Evolutionary conservation across 2,888 invertebrate species (phyloP).

Genomic region (Torymus texanus): DNA sequence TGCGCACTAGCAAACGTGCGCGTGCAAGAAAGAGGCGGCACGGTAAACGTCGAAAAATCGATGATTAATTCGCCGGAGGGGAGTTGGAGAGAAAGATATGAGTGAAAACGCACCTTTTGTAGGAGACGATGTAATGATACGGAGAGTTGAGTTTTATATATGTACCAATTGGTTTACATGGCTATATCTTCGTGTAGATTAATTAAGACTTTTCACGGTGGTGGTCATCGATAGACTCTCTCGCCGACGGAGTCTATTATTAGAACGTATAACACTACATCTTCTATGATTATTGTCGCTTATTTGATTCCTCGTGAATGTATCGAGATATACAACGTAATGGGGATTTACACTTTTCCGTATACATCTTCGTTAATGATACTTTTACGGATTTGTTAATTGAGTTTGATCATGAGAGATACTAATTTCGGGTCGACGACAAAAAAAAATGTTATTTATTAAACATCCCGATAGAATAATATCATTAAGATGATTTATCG

Average conservation of each 20-base stretch:
- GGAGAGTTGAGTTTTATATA: background rate
- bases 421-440: no score
- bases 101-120: slow-evolving; percentile 24
- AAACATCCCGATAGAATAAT: no score
- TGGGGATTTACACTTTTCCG: slow-evolving; percentile 19
- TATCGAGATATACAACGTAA: background rate
- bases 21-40: slow-evolving; percentile 1
- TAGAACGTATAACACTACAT: background rate
- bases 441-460: no score
- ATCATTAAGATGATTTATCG: no score
- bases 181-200: slow-evolving; percentile 1
- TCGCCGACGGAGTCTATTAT: background rate
- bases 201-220: slow-evolving; percentile 35
- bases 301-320: slow-evolving; percentile 32
- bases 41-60: slow-evolving; percentile 45
- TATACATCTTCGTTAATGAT: background rate
- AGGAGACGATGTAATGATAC: slow-evolving; percentile 2
- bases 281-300: slow-evolving; percentile 27
- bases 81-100: slow-evolving; percentile 17
- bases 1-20: background rate
- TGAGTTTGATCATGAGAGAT: no score
- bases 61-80: slow-evolving; percentile 43
- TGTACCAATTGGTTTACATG: background rate
- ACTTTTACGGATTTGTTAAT: background rate
- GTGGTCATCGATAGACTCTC: background rate